Evolutionary conservation across 2,888 invertebrate genomes (phyloP), one percentile per base, ranked within the genome.

Genomic region (Cerastis rubricosa): DNA sequence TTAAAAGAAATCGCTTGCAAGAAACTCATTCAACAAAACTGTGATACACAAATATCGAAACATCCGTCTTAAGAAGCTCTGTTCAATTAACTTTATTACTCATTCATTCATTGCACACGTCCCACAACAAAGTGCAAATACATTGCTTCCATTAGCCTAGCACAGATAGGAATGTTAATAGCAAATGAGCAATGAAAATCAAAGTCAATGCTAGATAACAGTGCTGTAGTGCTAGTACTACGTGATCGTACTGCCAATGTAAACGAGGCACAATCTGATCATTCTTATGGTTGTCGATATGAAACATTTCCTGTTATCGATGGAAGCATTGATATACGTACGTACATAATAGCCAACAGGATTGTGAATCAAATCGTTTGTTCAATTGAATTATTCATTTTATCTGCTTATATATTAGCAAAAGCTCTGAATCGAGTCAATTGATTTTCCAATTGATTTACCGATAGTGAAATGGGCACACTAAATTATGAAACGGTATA

Each of bases 131-230:
- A 40, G 40, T 59, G 70, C 67, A 68, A 78, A 74, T 78, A 81
- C 84, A 86, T 83, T 83, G 78, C 86, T 81, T 74, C 49, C 69
- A 76, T 74, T 74, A 71, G 49, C 76, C 71, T 64, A 54, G 61
- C 29, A 45, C 74, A 64, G 12, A 49, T 47, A 64, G 63, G 76
- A 78, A 83, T 85, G 74, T 40, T 76, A 68, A 81, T 76, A 54
- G 78, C 47, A 71, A 78, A 72, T 64, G 57, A 70, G 86, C 76
- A 86, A 86, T 86, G 81, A 57, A 74, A 70, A 86, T 81, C 78
- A 76, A 74, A 81, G 49, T 68, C 68, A 67, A 61, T 67, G 49
- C 74, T 69, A 63, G 72, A 65, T 71, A 72, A 71, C 74, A 71
- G 84, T 73, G 63, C 76, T 54, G 57, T 68, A 78, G 71, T 72